Percentiles rank a stretch among this genome's conserved stretches.
Evolutionary conservation across 2,888 invertebrate species (phyloP).

Genomic region (Thymelicus lineola): DNA sequence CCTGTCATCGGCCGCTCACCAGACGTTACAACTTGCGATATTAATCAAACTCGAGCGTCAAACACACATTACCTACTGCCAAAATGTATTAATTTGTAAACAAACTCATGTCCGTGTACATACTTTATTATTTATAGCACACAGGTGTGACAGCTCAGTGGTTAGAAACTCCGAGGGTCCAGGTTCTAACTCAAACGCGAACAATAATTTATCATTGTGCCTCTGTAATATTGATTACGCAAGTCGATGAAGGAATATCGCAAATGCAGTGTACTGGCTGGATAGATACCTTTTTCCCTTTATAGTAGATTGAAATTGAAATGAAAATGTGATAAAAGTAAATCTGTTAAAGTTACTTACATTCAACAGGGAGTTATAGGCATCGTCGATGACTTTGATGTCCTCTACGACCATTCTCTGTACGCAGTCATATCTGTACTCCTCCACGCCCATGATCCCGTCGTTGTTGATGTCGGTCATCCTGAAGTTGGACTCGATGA

Average conservation of each 20-base stretch:
- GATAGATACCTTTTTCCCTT: too few relatives aligned
- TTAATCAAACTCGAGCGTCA: not conserved
- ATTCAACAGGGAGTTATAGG: conserved; percentile 90
- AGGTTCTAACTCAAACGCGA: too few relatives aligned
- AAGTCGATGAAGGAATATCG: too few relatives aligned
- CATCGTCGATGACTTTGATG: conserved; percentile 90
- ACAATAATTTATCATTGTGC: too few relatives aligned
- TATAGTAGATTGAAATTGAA: too few relatives aligned
- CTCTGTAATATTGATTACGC: too few relatives aligned
- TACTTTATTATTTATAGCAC: too few relatives aligned
- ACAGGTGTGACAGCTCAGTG: too few relatives aligned
- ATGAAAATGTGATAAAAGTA: too few relatives aligned
- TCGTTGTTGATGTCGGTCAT: conserved; percentile 93
- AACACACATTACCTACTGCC: conserved; percentile 18
- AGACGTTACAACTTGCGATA: not conserved
- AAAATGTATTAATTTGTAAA: conserved; percentile 22
- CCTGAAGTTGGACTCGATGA: conserved; percentile 93
- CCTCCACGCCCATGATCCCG: conserved; percentile 91
- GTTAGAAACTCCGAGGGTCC: too few relatives aligned
- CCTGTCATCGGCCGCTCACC: not conserved
- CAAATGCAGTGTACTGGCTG: too few relatives aligned
- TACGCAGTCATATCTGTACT: conserved; percentile 93
- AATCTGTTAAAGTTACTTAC: conserved; percentile 79
- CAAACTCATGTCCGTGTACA: not conserved
- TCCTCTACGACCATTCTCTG: conserved; percentile 92